These are phyloP conservation scores for Acholoe squamosa DNA, from an alignment of 2,888 invertebrate genomes.

Conservation along the genomic window DNA sequence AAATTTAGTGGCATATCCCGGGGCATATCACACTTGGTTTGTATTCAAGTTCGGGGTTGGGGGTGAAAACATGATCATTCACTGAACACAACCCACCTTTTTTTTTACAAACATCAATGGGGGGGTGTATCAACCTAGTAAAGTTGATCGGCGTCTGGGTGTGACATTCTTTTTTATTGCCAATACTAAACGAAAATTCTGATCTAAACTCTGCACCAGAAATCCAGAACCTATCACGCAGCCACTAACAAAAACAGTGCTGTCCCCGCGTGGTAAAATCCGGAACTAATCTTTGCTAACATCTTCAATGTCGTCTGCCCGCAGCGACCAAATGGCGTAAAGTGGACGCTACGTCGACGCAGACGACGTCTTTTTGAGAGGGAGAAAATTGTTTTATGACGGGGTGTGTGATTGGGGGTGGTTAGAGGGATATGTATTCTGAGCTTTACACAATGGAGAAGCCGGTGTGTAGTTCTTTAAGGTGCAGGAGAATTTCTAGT, in stretches of 20 bases:
- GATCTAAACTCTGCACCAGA: background rate
- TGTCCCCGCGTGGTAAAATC: conserved; percentile 28
- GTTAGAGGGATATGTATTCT: conserved; percentile 40
- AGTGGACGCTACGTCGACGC: background rate
- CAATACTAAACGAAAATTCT: no score
- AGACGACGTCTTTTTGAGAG: background rate
- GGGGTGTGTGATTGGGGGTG: background rate
- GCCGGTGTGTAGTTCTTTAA: no score
- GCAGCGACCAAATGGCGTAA: background rate
- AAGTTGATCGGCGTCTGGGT: no score
- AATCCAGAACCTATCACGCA: background rate
- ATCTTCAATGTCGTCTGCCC: background rate
- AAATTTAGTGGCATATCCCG: no score
- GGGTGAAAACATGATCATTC: no score
- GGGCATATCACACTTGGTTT: no score
- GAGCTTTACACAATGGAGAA: background rate
- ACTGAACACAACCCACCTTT: no score
- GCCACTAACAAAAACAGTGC: background rate
- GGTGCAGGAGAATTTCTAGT: no score
- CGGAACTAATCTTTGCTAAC: background rate
- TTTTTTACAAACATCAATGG: no score
- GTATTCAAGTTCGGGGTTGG: no score
- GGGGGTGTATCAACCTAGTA: no score
- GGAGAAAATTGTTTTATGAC: conserved; percentile 34
- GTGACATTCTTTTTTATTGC: no score